phyloP scores from a whole-genome alignment of 1,140 invertebrate genomes.

The Thereuonema tuberculata region DNA sequence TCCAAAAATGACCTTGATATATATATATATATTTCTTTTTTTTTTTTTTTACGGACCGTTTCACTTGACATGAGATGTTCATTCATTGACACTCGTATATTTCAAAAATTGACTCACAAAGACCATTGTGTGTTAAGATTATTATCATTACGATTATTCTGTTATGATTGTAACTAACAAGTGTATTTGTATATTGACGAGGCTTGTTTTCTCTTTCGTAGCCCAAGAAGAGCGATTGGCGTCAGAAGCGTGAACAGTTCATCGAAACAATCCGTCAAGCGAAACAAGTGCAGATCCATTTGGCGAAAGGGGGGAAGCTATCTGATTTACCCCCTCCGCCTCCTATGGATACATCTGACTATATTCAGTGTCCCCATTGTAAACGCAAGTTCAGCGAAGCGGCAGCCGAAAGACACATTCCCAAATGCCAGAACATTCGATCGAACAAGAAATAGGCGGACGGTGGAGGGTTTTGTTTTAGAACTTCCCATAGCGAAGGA shows the following conservation, averaged over 20 bases:
- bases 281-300: conserved; percentile 62
- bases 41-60: too few species aligned
- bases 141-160: too few species aligned
- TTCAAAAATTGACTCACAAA: too few species aligned
- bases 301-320: conserved; percentile 71
- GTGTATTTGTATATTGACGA: background rate
- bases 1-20: too few species aligned
- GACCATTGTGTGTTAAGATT: too few species aligned
- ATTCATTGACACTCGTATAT: too few species aligned
- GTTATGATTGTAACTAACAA: too few species aligned
- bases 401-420: conserved; percentile 84
- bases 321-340: conserved; percentile 81
- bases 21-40: too few species aligned
- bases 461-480: too few species aligned
- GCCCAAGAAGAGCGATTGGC: conserved; percentile 61
- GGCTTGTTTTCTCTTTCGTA: conserved; percentile 11
- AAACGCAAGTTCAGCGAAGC: conserved; percentile 65
- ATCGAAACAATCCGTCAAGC: conserved; percentile 76
- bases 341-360: conserved; percentile 59
- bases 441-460: conserved; percentile 52
- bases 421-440: conserved; percentile 69
- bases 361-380: conserved; percentile 84
- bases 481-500: too few species aligned
- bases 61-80: too few species aligned
- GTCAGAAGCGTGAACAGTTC: conserved; percentile 84